Conservation (phyloP, 2,888 invertebrate species). For the Spodoptera picta region DNA sequence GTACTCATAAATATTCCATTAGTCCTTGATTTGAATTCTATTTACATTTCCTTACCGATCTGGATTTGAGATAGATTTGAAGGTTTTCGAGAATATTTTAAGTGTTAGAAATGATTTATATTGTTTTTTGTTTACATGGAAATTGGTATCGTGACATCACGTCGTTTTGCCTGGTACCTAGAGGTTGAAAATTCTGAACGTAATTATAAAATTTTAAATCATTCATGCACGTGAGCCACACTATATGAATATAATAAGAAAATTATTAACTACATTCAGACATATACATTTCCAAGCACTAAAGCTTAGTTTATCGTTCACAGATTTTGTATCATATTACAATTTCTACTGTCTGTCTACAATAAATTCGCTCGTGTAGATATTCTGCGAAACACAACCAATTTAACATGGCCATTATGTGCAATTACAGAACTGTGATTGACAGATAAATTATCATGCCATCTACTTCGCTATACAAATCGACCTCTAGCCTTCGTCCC, state of each 20-base stretch:
- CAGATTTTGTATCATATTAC: too few relatives aligned
- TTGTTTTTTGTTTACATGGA: not conserved
- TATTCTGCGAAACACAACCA: not conserved
- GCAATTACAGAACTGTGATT: not conserved
- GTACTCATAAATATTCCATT: slow-evolving; percentile 49
- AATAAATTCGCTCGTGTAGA: not conserved
- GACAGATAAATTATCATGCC: slow-evolving; percentile 25
- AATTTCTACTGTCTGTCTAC: too few relatives aligned
- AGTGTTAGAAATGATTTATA: slow-evolving; percentile 10
- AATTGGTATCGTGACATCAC: too few relatives aligned
- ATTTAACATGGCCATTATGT: not conserved
- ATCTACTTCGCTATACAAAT: slow-evolving; percentile 4
- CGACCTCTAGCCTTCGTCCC: slow-evolving; percentile 13
- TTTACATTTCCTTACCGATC: slow-evolving; percentile 35
- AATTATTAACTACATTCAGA: too few relatives aligned
- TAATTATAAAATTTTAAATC: too few relatives aligned
- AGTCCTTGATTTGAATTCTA: slow-evolving; percentile 39
- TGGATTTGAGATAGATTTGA: slow-evolving; percentile 6
- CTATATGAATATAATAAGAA: too few relatives aligned
- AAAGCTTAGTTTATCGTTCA: too few relatives aligned
- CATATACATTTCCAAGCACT: too few relatives aligned
- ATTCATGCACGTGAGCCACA: too few relatives aligned
- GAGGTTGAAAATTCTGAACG: too few relatives aligned
- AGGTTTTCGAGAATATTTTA: slow-evolving; percentile 13
- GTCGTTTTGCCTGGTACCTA: too few relatives aligned